Base-by-base conservation (phyloP, 1,140 invertebrate species). In the Thereuonema tuberculata region DNA sequence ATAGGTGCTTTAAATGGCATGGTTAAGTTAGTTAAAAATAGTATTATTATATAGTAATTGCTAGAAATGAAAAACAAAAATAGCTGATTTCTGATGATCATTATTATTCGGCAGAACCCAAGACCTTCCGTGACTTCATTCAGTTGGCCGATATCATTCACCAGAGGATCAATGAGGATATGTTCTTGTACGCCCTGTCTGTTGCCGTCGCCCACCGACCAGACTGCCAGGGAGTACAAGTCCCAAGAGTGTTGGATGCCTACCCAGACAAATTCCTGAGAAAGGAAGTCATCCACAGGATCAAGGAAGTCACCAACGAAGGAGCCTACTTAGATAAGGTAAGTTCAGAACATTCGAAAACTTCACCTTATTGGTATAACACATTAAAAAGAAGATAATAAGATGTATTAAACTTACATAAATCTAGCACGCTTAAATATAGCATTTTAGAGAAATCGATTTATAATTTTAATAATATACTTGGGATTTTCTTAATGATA, bases 151-250 rank as follows among this genome's bases (percentile, higher is more conserved):
- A 54, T 24, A 27, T 26, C 14, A 2, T 54, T 23, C 24, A 27
- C 24, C 52, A 15, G 15, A 54, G 79, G 65, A 72, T 83, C 63
- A 85, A 84, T 72, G 76, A 77, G 27, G 77, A 78, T 78, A 77
- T 82, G 70, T 85, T 81, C 70, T 65, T 78, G 12, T 82, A 82
- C 58, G 77, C 79, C 5, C 69, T 83, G 31, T 78, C 74, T 47
- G 74, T 77, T 1, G 81, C 81, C 31, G 70, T 82, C 9, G 70
- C 80, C 61, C 81, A 83, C 68, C 74, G 82, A 26, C 65, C 71
- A n/a, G 83, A 72, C 46, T 72, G 68, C 48, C 67, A 70, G 25
- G 75, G 78, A 60, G 74, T 84, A 53, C 72, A 74, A 43, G 61
- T 84, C 0, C 83, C 84, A 5, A 78, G 52, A 27, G 20, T 54